A percentile compares a stretch with the other conserved stretches of the same genome.
These are phyloP conservation scores for Selenia dentaria DNA, from an alignment of 2,888 invertebrate genomes.

Conservation along the genomic window DNA sequence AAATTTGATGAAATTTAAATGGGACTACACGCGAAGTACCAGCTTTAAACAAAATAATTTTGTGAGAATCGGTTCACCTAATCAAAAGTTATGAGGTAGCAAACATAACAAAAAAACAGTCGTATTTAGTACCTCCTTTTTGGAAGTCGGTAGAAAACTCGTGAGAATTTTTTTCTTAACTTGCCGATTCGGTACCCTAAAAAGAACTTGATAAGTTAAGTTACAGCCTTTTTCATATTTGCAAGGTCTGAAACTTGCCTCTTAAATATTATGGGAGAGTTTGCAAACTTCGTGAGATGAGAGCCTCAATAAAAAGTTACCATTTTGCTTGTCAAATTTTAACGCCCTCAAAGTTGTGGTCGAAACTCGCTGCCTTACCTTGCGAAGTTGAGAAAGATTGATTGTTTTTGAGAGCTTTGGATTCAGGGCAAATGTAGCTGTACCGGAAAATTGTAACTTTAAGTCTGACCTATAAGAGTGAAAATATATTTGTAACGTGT, in stretches of 20 bases:
- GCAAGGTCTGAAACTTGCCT: slow-evolving; percentile 50
- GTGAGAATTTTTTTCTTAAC: no score
- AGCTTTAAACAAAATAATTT: no score
- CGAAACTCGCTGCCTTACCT: slow-evolving; percentile 27
- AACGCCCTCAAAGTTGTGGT: slow-evolving; percentile 20
- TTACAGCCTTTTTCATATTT: slow-evolving; percentile 42
- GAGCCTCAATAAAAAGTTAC: slow-evolving; percentile 56
- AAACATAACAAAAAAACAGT: no score
- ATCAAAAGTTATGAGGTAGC: no score
- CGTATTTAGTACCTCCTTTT: no score
- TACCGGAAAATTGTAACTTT: slow-evolving; percentile 1
- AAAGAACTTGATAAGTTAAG: slow-evolving; percentile 36
- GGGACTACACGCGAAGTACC: no score
- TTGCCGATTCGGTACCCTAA: no score
- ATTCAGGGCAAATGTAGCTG: background rate
- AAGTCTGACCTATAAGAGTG: background rate
- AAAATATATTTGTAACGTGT: background rate
- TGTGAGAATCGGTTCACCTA: no score
- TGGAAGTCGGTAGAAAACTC: no score
- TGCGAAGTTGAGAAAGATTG: slow-evolving; percentile 32
- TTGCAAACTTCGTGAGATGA: slow-evolving; percentile 39
- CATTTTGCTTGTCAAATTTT: slow-evolving; percentile 56
- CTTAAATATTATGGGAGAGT: slow-evolving; percentile 51
- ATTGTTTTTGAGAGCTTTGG: slow-evolving; percentile 21
- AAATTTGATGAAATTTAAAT: no score